These are phyloP conservation scores for Paraplagusia blochii DNA, from an alignment of 2,113 vertebrate species.

Conservation along the genomic window DNA sequence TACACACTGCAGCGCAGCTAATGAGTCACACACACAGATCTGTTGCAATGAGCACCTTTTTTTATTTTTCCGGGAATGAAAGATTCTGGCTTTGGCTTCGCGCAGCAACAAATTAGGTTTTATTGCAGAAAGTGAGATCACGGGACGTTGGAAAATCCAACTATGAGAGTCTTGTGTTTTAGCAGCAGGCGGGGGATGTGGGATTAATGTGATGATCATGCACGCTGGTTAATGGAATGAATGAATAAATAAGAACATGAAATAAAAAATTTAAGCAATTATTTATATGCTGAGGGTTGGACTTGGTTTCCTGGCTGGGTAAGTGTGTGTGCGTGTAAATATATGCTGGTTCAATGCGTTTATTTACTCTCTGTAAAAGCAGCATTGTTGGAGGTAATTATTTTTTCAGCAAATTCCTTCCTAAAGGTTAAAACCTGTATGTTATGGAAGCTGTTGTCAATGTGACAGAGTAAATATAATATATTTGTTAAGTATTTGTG, in stretches of 20 bases:
- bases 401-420: too few relatives aligned
- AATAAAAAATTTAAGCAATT: too few relatives aligned
- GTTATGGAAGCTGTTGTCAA: too few relatives aligned
- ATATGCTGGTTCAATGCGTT: too few relatives aligned
- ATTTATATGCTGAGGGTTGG: too few relatives aligned
- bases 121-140: constrained; percentile 55
- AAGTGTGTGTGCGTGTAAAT: too few relatives aligned
- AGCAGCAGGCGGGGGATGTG: constrained; percentile 39
- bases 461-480: too few relatives aligned
- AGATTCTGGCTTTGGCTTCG: constrained; percentile 64
- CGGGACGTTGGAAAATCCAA: constrained; percentile 46
- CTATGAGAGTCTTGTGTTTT: constrained; percentile 44
- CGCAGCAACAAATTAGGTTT: constrained; percentile 62
- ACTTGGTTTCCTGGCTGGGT: too few relatives aligned
- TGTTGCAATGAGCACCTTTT: constrained; percentile 25
- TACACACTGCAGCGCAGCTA: constrained; percentile 45
- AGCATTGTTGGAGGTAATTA: too few relatives aligned
- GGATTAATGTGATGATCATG: constrained; percentile 50
- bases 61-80: constrained; percentile 57
- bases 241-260: constrained; percentile 51
- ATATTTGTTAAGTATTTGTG: too few relatives aligned
- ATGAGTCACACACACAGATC: constrained; percentile 42
- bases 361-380: too few relatives aligned
- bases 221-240: constrained; percentile 54
- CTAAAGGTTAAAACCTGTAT: too few relatives aligned